phyloP scores from a whole-genome alignment of 2,113 vertebrate species.

The Hiodon alosoides region DNA sequence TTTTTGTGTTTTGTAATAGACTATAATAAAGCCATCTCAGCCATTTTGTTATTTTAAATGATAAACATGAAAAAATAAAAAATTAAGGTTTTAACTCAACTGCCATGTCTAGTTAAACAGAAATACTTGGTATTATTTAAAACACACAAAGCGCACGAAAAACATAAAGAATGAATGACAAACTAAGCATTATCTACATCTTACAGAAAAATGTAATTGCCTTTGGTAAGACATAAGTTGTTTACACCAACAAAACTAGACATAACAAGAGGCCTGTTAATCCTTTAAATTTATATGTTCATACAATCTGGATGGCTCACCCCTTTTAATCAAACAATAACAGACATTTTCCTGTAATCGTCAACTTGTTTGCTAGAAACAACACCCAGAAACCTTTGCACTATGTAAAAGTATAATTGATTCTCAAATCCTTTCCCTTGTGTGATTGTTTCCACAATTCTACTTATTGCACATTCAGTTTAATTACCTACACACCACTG shows the following conservation, averaged over 20 bases:
- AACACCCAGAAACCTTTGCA: constrained; percentile 41
- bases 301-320: constrained; percentile 36
- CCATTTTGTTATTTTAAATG: too few species aligned
- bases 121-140: not conserved
- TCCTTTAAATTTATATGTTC: constrained; percentile 26
- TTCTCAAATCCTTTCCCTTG: constrained; percentile 47
- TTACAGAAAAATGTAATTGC: not conserved
- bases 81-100: not conserved
- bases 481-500: constrained; percentile 47
- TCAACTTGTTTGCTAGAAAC: constrained; percentile 40
- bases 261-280: constrained; percentile 21
- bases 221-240: constrained; percentile 25
- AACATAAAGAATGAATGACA: not conserved
- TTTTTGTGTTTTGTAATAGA: not conserved
- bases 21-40: too few species aligned
- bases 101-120: not conserved
- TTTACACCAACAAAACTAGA: constrained; percentile 4
- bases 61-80: too few species aligned
- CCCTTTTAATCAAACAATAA: constrained; percentile 42
- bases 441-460: constrained; percentile 39
- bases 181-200: not conserved
- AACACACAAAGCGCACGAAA: not conserved
- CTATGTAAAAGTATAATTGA: constrained; percentile 45
- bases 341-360: constrained; percentile 32
- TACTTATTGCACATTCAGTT: constrained; percentile 42